Conservation (phyloP, 1,140 invertebrate genomes). For the Danaus melanippus region DNA sequence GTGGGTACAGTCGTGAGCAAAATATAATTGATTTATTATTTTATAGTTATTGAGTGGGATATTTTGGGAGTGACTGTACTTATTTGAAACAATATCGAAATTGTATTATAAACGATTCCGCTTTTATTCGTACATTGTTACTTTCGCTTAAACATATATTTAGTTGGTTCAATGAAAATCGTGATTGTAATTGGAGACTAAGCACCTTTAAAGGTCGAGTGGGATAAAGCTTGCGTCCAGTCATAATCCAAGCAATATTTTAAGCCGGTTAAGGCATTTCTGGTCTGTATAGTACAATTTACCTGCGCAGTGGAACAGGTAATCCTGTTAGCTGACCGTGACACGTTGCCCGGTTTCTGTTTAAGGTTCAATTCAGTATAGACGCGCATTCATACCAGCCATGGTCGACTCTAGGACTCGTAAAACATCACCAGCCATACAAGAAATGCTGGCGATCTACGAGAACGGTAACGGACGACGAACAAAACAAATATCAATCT, state of each 20-base stretch:
- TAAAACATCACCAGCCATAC: constrained; percentile 57
- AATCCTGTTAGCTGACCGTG: constrained; percentile 71
- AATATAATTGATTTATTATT: constrained; percentile 3
- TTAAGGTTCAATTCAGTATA: constrained; percentile 40
- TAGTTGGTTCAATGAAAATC: not conserved
- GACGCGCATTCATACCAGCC: constrained; percentile 45
- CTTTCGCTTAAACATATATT: not conserved
- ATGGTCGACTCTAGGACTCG: constrained; percentile 59
- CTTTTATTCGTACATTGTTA: not conserved
- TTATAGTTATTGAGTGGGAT: not conserved
- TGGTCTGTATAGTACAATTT: constrained; percentile 53
- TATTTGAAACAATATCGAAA: too few relatives aligned
- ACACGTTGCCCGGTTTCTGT: constrained; percentile 61
- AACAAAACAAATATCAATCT: constrained; percentile 21
- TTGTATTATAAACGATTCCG: not conserved
- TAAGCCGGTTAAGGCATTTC: constrained; percentile 56
- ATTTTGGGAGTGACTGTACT: too few relatives aligned
- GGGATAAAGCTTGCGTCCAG: constrained; percentile 30
- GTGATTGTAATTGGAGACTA: constrained; percentile 23
- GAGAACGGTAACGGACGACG: constrained; percentile 51
- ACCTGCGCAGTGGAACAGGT: constrained; percentile 63
- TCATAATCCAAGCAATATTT: constrained; percentile 45
- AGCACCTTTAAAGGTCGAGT: constrained; percentile 38
- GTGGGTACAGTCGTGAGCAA: too few relatives aligned
- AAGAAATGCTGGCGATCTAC: constrained; percentile 62